Base-by-base conservation (phyloP, 1,140 invertebrate genomes). In the Trachymyrmex cornetzi region DNA sequence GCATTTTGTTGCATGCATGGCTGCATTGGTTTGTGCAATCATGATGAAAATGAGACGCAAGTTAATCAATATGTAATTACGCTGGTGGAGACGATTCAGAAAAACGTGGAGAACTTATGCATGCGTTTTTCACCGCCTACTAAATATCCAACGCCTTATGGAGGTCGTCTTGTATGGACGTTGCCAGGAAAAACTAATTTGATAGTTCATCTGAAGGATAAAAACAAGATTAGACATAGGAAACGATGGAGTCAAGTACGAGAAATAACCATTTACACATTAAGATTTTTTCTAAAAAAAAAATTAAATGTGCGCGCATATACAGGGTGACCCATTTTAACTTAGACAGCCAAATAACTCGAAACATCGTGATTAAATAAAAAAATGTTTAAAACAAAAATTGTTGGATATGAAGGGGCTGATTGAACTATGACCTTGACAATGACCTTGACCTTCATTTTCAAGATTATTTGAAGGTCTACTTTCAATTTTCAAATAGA, bases 191-290 rank as follows among this genome's bases (percentile, higher is more conserved):
- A 97, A 91, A 99, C 98, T 34, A 97, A 97, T 92, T 96, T 99
- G 95, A 97, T 98, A 88, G 97, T 97, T 11, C 98, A 99, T 93
- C 93, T 99, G 50, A 99, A 99, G 93, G 98, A 99, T 93, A 98
- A 98, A 92, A 96, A 96, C 63, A 98, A 98, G 93, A 99, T 99
- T 85, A 95, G 98, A 69, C 97, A 98, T 92, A 97, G 98, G 89
- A 98, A 98, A 94, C 95, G 97, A 77, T 98, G 97, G 97, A 98
- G 97, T 81, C 97, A 97, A 95, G 95, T 95, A 87, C 44, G 48
- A n/a, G 4, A 66, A 44, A 67, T 79, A 53, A 34, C 34, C 4
- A 55, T 38, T 55, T 9, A 14, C 7, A 53, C 1, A 34, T 79
- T 24, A 48, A 77, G 12, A 7, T 67, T n/a, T 14, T 67, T n/a